phyloP scores from a whole-genome alignment of 2,113 vertebrate genomes.

The Campylorhamphus procurvoides region DNA sequence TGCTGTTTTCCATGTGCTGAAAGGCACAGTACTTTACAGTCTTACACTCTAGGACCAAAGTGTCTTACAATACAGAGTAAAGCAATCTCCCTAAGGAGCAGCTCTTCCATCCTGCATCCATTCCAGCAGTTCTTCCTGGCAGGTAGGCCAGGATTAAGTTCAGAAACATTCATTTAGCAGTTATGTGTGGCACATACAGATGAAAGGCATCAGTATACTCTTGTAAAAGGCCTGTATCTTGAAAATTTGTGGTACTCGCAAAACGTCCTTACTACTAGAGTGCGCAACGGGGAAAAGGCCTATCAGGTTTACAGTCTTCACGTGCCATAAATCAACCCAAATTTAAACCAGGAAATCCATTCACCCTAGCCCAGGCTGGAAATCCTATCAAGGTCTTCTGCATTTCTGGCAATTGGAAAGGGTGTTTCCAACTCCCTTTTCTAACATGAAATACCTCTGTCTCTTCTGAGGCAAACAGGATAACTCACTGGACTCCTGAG shows the following conservation, averaged over 20 bases:
- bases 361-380: not conserved
- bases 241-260: not conserved
- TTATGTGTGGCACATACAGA: accelerated
- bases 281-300: not conserved
- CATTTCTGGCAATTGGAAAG: not conserved
- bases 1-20: not conserved
- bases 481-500: not conserved
- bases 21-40: not conserved
- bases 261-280: not conserved
- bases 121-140: not conserved
- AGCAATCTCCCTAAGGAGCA: not conserved
- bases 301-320: not conserved
- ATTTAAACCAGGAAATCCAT: not conserved
- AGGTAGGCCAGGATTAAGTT: not conserved
- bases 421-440: not conserved
- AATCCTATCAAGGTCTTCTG: not conserved
- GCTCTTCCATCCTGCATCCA: not conserved
- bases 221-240: not conserved
- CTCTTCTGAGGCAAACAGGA: not conserved
- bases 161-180: not conserved
- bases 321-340: not conserved
- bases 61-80: not conserved
- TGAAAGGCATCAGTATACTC: not conserved
- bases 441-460: not conserved
- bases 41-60: not conserved